Conservation (phyloP, 2,113 vertebrate species). For the Psettodes erumei region DNA sequence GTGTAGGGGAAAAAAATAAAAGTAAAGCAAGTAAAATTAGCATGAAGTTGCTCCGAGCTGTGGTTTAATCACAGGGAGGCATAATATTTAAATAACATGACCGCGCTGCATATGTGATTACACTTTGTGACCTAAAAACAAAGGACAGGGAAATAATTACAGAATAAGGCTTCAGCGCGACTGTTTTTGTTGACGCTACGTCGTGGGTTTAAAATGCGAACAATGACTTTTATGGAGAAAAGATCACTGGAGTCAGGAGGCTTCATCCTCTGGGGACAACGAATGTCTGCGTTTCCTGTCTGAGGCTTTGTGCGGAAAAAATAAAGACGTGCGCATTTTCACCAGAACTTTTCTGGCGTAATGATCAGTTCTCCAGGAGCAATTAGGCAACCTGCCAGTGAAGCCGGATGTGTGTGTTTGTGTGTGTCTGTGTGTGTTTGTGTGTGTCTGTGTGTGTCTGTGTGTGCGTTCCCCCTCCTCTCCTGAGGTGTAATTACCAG, state of each 20-base stretch:
- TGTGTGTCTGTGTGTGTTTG: background rate
- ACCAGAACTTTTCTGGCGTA: conserved; percentile 40
- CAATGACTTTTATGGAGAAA: background rate
- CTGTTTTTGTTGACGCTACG: too few relatives aligned
- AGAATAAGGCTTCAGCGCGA: background rate
- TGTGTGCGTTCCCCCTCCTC: too few relatives aligned
- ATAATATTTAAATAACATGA: conserved; percentile 8
- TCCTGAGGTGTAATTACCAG: conserved; percentile 65
- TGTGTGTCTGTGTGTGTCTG: conserved; percentile 1
- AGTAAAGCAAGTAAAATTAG: background rate
- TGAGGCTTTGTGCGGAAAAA: background rate
- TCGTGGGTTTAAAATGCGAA: background rate
- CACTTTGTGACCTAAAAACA: conserved; percentile 12
- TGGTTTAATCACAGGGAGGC: conserved; percentile 9
- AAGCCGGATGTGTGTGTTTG: conserved; percentile 6
- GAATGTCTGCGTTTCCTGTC: background rate
- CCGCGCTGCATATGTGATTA: background rate
- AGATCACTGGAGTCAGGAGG: background rate
- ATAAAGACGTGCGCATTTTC: background rate
- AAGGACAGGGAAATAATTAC: too few relatives aligned
- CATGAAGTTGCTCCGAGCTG: conserved; percentile 3
- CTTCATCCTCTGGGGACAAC: background rate
- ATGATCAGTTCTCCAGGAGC: conserved; percentile 48
- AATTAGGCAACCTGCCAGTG: conserved; percentile 54
- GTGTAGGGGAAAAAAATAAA: background rate